Percentiles rank a stretch among this genome's conserved stretches.
Conservation (phyloP, 35 echinoderm and acorn worm genomes). For the Hemicentrotus pulcherrimus region DNA sequence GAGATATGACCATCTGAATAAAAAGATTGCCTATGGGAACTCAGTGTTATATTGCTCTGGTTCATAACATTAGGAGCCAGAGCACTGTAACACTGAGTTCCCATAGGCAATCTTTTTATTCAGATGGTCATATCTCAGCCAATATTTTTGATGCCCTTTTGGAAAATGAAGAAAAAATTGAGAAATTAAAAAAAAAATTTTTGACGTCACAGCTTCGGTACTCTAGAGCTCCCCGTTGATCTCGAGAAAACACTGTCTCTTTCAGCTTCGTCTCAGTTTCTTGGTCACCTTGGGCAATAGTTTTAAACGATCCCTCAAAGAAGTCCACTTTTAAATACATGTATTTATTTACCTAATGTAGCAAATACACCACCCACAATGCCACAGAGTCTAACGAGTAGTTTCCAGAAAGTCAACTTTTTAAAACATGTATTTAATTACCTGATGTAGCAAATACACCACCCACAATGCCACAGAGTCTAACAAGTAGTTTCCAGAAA, state of each 20-base stretch:
- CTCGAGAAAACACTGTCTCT: background rate
- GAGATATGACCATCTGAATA: no score
- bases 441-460: conserved; percentile 96
- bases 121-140: background rate
- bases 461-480: conserved; percentile 91
- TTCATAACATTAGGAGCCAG: background rate
- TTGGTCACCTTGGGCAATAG: background rate
- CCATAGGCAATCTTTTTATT: no score
- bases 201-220: no score
- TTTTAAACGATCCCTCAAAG: no score
- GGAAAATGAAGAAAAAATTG: no score
- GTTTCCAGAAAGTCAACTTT: conserved; percentile 59
- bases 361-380: conserved; percentile 95
- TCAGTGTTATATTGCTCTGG: background rate
- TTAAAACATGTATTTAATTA: conserved; percentile 12
- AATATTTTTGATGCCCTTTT: background rate
- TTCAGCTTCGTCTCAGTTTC: background rate
- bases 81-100: background rate
- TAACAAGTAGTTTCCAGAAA: conserved; percentile 81
- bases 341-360: conserved; percentile 73
- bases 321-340: background rate
- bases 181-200: no score
- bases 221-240: background rate
- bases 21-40: no score
- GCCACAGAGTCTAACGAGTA: conserved; percentile 87